phyloP scores from a whole-genome alignment of 2,888 invertebrate genomes.

The Drosophila kuntzei region DNA sequence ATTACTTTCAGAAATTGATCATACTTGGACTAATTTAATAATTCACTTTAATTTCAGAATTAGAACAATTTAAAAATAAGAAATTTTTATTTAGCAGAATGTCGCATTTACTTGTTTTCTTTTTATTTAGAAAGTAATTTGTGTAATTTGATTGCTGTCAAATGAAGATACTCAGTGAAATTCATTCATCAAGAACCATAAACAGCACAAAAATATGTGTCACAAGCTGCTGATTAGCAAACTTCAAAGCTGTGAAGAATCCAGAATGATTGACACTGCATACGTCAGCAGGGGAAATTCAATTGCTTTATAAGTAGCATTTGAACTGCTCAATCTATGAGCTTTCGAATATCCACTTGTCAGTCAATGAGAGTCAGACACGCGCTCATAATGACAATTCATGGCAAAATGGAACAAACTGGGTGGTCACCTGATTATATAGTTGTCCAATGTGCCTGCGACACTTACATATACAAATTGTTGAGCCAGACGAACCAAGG shows the following conservation, averaged over 20 bases:
- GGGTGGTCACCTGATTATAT: slow-evolving; percentile 63
- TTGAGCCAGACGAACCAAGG: slow-evolving; percentile 10
- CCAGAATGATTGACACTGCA: slow-evolving; percentile 22
- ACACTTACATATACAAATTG: slow-evolving; percentile 20
- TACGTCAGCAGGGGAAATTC: slow-evolving; percentile 44
- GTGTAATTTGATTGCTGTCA: not conserved
- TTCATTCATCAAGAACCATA: slow-evolving; percentile 1
- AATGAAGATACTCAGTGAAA: not conserved
- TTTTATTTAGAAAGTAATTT: not conserved
- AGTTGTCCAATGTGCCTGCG: slow-evolving; percentile 1
- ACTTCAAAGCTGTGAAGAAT: slow-evolving; percentile 23
- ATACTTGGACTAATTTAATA: too few species aligned
- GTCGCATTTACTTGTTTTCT: too few species aligned
- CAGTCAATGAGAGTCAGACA: slow-evolving; percentile 48
- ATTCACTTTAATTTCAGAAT: too few species aligned
- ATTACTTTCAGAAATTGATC: too few species aligned
- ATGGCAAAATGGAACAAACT: slow-evolving; percentile 9
- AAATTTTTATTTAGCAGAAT: too few species aligned
- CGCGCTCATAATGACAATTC: slow-evolving; percentile 68
- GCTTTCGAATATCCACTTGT: slow-evolving; percentile 43
- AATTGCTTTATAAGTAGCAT: slow-evolving; percentile 47
- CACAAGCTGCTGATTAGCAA: slow-evolving; percentile 30
- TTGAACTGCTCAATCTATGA: slow-evolving; percentile 17
- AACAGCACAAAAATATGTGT: slow-evolving; percentile 3
- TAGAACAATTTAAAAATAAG: too few species aligned